A percentile compares a stretch with the other conserved stretches of the same genome.
Conservation (phyloP, 2,113 vertebrate species). For the Lepisosteus oculatus region DNA sequence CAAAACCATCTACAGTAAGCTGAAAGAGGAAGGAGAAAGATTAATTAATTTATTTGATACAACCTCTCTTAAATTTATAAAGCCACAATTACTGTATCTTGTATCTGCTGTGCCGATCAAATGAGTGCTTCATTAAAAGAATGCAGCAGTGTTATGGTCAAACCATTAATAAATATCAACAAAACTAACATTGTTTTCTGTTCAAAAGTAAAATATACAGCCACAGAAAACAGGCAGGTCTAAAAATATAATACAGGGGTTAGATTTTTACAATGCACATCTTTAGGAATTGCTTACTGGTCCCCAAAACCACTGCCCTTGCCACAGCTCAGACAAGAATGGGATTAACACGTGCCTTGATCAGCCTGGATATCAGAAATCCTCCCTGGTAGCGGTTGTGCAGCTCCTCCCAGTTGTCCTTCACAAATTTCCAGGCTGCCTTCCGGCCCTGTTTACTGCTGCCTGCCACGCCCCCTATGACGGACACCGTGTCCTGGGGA, state of each 20-base stretch:
- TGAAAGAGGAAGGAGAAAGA: constrained; percentile 41
- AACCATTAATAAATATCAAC: no score
- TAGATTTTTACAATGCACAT: no score
- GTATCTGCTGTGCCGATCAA: no score
- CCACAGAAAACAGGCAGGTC: no score
- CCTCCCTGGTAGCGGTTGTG: constrained; percentile 98
- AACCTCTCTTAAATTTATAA: no score
- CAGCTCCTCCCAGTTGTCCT: constrained; percentile 96
- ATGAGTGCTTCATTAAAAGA: no score
- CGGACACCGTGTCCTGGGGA: constrained; percentile 94
- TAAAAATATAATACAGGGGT: no score
- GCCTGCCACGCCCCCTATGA: constrained; percentile 93
- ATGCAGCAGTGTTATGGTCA: no score
- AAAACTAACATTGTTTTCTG: no score
- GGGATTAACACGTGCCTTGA: constrained; percentile 74
- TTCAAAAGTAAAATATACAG: no score
- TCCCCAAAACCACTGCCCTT: no score
- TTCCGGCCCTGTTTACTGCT: constrained; percentile 93
- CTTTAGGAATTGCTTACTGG: not conserved
- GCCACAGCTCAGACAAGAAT: not conserved
- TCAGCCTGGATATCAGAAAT: constrained; percentile 94
- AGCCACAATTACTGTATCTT: no score
- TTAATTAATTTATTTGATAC: not conserved
- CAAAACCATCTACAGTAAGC: constrained; percentile 95
- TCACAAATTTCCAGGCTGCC: constrained; percentile 95